phyloP scores from a whole-genome alignment of 2,888 invertebrate species.

The Dione juno region DNA sequence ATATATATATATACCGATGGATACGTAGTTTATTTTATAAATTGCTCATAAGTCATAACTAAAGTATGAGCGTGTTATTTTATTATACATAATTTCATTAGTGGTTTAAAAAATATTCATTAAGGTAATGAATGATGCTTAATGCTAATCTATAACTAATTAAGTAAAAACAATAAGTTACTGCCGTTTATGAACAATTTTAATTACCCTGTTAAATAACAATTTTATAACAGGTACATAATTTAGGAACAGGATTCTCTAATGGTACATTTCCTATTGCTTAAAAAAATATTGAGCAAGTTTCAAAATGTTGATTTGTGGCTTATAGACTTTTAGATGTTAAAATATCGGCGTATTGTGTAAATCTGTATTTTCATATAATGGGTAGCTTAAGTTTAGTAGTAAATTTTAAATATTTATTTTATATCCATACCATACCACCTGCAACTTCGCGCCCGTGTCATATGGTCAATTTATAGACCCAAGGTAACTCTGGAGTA shows the following conservation, averaged over 20 bases:
- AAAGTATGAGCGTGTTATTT: no score
- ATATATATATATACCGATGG: no score
- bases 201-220: slow-evolving; percentile 19
- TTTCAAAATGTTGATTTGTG: slow-evolving; percentile 7
- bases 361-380: background rate
- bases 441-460: no score
- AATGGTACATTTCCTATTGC: slow-evolving; percentile 19
- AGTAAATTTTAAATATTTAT: no score
- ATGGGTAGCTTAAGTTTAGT: no score
- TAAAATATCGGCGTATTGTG: slow-evolving; percentile 18
- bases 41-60: no score
- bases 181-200: slow-evolving; percentile 16
- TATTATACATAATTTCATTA: background rate
- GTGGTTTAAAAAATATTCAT: background rate
- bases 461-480: no score
- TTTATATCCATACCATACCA: no score
- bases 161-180: slow-evolving; percentile 5
- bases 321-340: slow-evolving; percentile 11
- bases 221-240: slow-evolving; percentile 25
- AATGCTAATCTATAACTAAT: slow-evolving; percentile 13
- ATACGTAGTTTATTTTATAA: no score
- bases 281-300: slow-evolving; percentile 19
- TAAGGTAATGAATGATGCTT: slow-evolving; percentile 1
- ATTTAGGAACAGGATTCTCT: slow-evolving; percentile 28
- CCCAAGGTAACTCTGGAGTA: no score